phyloP scores from a whole-genome alignment of 64 coral and sea anemone species.

The Montipora foliosa region DNA sequence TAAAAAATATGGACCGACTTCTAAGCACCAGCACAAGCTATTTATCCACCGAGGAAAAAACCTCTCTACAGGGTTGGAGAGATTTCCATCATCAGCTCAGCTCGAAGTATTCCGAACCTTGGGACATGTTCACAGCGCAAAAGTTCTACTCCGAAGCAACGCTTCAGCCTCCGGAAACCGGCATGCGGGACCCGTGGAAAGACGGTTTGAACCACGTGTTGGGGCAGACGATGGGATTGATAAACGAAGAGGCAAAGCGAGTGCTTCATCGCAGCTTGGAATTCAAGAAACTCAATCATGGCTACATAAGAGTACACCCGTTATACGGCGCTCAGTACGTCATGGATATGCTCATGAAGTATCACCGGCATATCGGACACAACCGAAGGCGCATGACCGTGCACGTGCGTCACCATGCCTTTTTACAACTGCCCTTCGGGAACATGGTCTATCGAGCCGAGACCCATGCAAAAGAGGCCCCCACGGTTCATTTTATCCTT shows the following conservation, averaged over 20 bases:
- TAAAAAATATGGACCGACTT: slow-evolving; percentile 85
- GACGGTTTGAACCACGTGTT: slow-evolving; percentile 85
- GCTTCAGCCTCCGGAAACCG: slow-evolving; percentile 90
- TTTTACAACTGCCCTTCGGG: slow-evolving; percentile 93
- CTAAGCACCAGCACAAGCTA: slow-evolving; percentile 39
- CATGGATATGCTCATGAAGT: slow-evolving; percentile 98
- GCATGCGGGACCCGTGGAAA: slow-evolving; percentile 90
- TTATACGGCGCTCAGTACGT: slow-evolving; percentile 90
- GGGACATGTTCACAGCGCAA: slow-evolving; percentile 92
- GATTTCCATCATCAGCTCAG: slow-evolving; percentile 77
- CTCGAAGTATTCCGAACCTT: slow-evolving; percentile 59
- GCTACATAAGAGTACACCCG: slow-evolving; percentile 90
- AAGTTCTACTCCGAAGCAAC: slow-evolving; percentile 89
- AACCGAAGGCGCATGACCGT: slow-evolving; percentile 88
- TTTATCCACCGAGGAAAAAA: slow-evolving; percentile 68
- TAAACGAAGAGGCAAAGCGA: slow-evolving; percentile 89
- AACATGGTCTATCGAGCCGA: slow-evolving; percentile 88
- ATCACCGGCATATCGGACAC: slow-evolving; percentile 94
- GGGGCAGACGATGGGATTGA: slow-evolving; percentile 81
- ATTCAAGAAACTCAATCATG: slow-evolving; percentile 96
- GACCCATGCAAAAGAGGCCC: slow-evolving; percentile 45
- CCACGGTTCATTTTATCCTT: slow-evolving; percentile 91
- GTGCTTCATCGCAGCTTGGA: slow-evolving; percentile 90
- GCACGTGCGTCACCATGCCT: slow-evolving; percentile 91
- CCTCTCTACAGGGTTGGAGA: slow-evolving; percentile 55